phyloP scores from a whole-genome alignment of 1,140 invertebrate species.

The Formica exsecta region DNA sequence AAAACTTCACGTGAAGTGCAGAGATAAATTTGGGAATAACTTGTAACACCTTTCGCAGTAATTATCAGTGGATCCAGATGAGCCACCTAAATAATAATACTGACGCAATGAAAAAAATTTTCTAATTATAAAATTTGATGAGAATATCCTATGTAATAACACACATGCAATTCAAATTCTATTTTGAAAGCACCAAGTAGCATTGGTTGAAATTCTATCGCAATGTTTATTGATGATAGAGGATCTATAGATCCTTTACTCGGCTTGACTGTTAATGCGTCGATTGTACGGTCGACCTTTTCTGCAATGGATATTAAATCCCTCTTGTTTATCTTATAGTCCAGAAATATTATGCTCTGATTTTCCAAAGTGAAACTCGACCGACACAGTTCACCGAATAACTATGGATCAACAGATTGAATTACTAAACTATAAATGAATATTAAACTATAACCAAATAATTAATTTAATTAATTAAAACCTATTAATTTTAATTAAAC shows the following conservation, averaged over 20 bases:
- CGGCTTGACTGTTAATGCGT: constrained; percentile 76
- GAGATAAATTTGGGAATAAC: constrained; percentile 83
- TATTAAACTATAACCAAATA: constrained; percentile 9
- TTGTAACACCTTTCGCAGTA: constrained; percentile 79
- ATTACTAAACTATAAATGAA: constrained; percentile 2
- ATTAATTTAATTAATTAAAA: background rate
- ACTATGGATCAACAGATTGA: constrained; percentile 55
- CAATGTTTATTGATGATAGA: constrained; percentile 67
- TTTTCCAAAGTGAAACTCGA: constrained; percentile 64
- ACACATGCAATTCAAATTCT: constrained; percentile 74
- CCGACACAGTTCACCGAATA: constrained; percentile 66
- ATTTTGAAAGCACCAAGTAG: constrained; percentile 77
- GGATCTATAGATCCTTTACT: constrained; percentile 71
- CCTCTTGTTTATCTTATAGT: constrained; percentile 58
- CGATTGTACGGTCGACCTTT: constrained; percentile 21
- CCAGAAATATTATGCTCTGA: constrained; percentile 66
- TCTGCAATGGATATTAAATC: background rate
- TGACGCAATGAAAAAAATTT: background rate
- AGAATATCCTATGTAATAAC: background rate
- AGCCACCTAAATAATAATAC: constrained; percentile 71
- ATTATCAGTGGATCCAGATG: constrained; percentile 78
- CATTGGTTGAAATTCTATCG: constrained; percentile 72
- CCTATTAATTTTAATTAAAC: background rate
- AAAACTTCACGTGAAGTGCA: constrained; percentile 74
- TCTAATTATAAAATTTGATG: background rate